Conservation (phyloP, 2,797 vertebrate species). For the Oceanodroma leucorhoa region DNA sequence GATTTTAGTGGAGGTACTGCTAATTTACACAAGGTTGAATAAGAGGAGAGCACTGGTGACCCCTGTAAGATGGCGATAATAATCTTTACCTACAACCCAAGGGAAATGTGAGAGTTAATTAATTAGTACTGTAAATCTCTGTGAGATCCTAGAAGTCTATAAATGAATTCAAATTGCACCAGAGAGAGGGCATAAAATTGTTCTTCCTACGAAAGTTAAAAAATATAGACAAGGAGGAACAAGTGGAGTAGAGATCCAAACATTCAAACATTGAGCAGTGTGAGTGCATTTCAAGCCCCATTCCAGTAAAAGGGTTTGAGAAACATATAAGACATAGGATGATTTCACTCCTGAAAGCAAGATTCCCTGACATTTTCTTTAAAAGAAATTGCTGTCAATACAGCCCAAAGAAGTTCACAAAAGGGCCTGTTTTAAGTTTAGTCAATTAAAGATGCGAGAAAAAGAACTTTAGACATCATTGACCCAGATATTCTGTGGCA, state of each 20-base stretch:
- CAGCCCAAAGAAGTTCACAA: conserved; percentile 39
- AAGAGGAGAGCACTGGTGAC: conserved; percentile 23
- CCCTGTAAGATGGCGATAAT: conserved; percentile 18
- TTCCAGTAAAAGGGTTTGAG: background rate
- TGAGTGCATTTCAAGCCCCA: background rate
- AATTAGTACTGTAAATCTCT: conserved; percentile 58
- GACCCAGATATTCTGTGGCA: conserved; percentile 61
- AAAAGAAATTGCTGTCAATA: conserved; percentile 43
- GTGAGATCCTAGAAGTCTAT: conserved; percentile 16
- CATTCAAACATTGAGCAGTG: background rate
- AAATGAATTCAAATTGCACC: conserved; percentile 33
- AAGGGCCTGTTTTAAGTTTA: conserved; percentile 64
- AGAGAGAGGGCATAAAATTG: conserved; percentile 8
- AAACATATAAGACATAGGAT: background rate
- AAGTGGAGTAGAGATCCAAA: background rate
- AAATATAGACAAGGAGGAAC: background rate
- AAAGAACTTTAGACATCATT: conserved; percentile 66
- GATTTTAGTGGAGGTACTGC: conserved; percentile 32
- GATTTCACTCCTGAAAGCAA: conserved; percentile 3
- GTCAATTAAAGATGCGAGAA: conserved; percentile 67
- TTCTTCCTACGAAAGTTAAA: conserved; percentile 12
- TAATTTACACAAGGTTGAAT: conserved; percentile 49
- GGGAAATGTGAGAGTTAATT: conserved; percentile 51
- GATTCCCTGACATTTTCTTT: conserved; percentile 36
- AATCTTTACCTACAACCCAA: conserved; percentile 45